These are phyloP conservation scores for Embiotoca jacksoni DNA, from an alignment of 2,113 vertebrate genomes.

Conservation along the genomic window DNA sequence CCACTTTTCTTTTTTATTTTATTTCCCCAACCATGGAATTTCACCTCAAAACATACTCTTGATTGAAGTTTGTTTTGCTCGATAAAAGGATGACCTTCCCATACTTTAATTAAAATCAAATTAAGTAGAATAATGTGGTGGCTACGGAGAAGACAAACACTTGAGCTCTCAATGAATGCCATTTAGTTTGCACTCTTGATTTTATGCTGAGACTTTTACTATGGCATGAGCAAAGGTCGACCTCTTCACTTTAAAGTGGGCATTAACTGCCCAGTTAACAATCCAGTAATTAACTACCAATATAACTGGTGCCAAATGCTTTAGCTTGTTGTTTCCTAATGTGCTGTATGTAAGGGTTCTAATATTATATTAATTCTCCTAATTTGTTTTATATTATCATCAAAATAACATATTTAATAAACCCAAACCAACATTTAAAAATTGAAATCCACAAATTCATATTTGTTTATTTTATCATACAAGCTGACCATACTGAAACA, in stretches of 20 bases:
- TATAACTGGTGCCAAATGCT: slow-evolving; percentile 15
- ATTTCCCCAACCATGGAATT: slow-evolving; percentile 44
- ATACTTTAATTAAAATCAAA: slow-evolving; percentile 46
- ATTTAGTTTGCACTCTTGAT: slow-evolving; percentile 53
- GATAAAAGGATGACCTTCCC: slow-evolving; percentile 47
- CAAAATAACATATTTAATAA: slow-evolving; percentile 4
- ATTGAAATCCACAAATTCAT: not conserved
- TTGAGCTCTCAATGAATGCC: slow-evolving; percentile 43
- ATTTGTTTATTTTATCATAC: not conserved
- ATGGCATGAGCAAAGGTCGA: slow-evolving; percentile 62
- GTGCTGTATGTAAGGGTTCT: not conserved
- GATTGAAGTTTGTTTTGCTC: slow-evolving; percentile 25
- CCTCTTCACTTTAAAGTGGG: slow-evolving; percentile 61
- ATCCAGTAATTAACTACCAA: slow-evolving; percentile 50
- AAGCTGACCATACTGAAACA: not conserved
- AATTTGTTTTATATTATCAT: slow-evolving; percentile 8
- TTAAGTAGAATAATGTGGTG: slow-evolving; percentile 39
- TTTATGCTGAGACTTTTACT: slow-evolving; percentile 59
- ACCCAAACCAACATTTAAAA: not conserved
- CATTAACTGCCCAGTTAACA: slow-evolving; percentile 57
- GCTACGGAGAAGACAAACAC: slow-evolving; percentile 58
- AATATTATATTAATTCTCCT: not conserved
- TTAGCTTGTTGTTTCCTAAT: slow-evolving; percentile 10
- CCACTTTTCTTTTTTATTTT: slow-evolving; percentile 26
- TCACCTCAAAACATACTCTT: slow-evolving; percentile 57